phyloP scores from a whole-genome alignment of 2,797 vertebrate genomes.

The Danio tinwini region DNA sequence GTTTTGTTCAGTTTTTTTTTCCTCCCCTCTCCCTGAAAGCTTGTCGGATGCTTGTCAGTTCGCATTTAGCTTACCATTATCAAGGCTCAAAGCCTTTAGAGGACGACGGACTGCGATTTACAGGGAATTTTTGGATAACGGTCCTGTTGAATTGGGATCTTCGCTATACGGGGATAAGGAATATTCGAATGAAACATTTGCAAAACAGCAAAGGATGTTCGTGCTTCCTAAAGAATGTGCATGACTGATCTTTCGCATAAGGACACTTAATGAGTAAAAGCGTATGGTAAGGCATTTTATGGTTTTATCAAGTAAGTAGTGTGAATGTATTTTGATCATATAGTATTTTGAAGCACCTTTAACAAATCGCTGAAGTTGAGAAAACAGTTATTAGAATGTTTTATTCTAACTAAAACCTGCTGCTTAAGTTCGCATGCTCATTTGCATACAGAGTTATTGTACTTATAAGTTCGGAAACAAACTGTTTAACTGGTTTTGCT shows the following conservation, averaged over 20 bases:
- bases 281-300: constrained; percentile 40
- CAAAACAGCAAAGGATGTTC: constrained; percentile 34
- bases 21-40: constrained; percentile 52
- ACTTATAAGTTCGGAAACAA: background rate
- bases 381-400: background rate
- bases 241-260: constrained; percentile 41
- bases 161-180: constrained; percentile 25
- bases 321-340: background rate
- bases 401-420: background rate
- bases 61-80: constrained; percentile 54
- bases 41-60: constrained; percentile 56
- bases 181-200: constrained; percentile 38
- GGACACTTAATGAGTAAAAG: constrained; percentile 20
- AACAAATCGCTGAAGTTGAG: constrained; percentile 8
- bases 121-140: constrained; percentile 43
- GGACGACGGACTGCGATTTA: constrained; percentile 46
- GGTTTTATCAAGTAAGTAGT: background rate
- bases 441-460: background rate
- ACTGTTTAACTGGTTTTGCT: constrained; percentile 21
- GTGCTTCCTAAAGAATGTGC: constrained; percentile 40
- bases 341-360: background rate
- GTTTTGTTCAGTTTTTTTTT: constrained; percentile 52
- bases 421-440: background rate
- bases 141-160: constrained; percentile 38
- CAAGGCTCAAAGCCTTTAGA: constrained; percentile 45